These are phyloP conservation scores for Flexamia atlantica DNA, from an alignment of 2,888 invertebrate genomes.

Conservation along the genomic window DNA sequence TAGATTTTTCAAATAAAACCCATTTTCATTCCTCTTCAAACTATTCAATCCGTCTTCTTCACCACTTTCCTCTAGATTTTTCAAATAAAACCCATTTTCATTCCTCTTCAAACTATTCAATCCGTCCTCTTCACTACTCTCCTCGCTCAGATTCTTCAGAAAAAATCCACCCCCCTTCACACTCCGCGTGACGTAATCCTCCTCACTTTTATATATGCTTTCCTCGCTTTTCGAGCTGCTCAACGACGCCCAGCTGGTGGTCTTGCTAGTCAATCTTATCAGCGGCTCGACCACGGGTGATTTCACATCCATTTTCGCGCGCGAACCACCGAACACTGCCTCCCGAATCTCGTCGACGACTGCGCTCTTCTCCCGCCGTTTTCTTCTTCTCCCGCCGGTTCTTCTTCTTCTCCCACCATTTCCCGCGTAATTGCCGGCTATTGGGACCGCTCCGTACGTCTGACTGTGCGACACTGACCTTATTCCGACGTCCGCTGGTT, in stretches of 20 bases:
- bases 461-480: neutral
- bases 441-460: neutral
- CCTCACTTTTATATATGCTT: neutral
- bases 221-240: slow-evolving; percentile 17
- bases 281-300: slow-evolving; percentile 57
- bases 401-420: slow-evolving; percentile 28
- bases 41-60: slow-evolving; percentile 54
- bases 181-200: neutral
- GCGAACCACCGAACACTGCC: slow-evolving; percentile 2
- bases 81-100: neutral
- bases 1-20: neutral
- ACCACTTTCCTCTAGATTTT: slow-evolving; percentile 46
- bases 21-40: slow-evolving; percentile 25
- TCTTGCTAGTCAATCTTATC: slow-evolving; percentile 53
- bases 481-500: neutral
- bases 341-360: slow-evolving; percentile 22
- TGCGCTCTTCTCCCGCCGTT: slow-evolving; percentile 8
- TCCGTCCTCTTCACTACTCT: slow-evolving; percentile 53
- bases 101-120: slow-evolving; percentile 34
- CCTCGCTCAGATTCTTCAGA: slow-evolving; percentile 33
- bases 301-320: slow-evolving; percentile 44
- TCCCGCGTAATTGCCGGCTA: slow-evolving; percentile 23
- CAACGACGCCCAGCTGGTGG: slow-evolving; percentile 61
- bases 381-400: slow-evolving; percentile 26
- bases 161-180: neutral